A percentile compares a stretch with the other conserved stretches of the same genome.
These are phyloP conservation scores for Manis crassicaudata DNA, from an alignment of 2,797 vertebrate species.

Conservation along the genomic window DNA sequence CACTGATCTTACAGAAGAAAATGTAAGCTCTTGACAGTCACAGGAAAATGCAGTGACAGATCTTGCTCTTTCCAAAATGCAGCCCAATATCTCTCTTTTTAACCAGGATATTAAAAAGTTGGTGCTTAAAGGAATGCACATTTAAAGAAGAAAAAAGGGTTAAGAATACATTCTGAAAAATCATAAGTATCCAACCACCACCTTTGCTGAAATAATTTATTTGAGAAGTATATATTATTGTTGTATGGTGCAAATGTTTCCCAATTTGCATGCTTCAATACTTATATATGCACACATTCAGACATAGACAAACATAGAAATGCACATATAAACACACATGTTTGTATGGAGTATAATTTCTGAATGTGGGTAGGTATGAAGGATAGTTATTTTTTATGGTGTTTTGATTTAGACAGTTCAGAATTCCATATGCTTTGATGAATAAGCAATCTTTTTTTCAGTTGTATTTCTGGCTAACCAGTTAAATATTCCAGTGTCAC, in stretches of 20 bases:
- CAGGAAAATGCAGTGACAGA: constrained; percentile 48
- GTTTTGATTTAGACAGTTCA: background rate
- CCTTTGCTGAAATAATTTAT: background rate
- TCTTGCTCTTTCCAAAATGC: constrained; percentile 28
- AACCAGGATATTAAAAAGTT: background rate
- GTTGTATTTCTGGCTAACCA: background rate
- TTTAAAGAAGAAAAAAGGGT: background rate
- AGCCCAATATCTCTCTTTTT: constrained; percentile 11
- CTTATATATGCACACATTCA: background rate
- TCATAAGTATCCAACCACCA: background rate
- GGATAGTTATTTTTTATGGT: background rate
- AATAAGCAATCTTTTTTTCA: background rate
- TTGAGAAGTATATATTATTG: background rate
- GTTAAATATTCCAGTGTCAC: background rate
- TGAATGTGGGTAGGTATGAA: background rate
- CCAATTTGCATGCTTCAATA: background rate
- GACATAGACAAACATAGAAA: background rate
- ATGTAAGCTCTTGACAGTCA: constrained; percentile 39
- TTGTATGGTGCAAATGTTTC: background rate
- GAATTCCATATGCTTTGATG: background rate
- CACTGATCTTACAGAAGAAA: constrained; percentile 49
- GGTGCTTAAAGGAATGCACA: background rate
- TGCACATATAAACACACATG: background rate
- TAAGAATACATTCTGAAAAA: constrained; percentile 46
- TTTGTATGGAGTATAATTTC: constrained; percentile 17